Evolutionary conservation across 2,888 invertebrate genomes (phyloP).

Genomic region (Luperina nickerlii): DNA sequence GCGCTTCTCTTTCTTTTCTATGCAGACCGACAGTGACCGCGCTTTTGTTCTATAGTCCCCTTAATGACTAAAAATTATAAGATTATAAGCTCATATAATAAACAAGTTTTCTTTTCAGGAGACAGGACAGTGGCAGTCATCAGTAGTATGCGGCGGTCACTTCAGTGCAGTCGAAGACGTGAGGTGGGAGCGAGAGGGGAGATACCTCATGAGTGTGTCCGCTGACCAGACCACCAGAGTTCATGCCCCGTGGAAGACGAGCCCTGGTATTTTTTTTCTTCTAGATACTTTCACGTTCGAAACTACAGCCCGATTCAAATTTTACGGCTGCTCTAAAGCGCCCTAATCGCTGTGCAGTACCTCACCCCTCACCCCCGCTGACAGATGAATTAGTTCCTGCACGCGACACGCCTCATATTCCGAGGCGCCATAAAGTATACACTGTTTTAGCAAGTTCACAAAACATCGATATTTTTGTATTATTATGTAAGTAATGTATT

Average conservation of each 20-base stretch:
- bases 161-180: slow-evolving; percentile 95
- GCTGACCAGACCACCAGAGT: slow-evolving; percentile 97
- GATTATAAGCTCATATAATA: too few species aligned
- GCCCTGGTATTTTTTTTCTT: slow-evolving; percentile 69
- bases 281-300: neutral
- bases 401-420: too few species aligned
- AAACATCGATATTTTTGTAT: neutral
- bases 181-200: slow-evolving; percentile 94
- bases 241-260: slow-evolving; percentile 94
- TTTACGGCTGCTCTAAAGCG: too few species aligned
- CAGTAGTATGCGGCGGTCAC: slow-evolving; percentile 94
- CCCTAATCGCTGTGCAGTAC: too few species aligned
- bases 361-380: too few species aligned
- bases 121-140: slow-evolving; percentile 91
- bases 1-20: too few species aligned
- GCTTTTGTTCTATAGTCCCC: neutral
- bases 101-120: slow-evolving; percentile 64
- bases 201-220: slow-evolving; percentile 94
- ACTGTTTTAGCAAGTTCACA: neutral
- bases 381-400: too few species aligned
- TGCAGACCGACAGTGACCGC: too few species aligned
- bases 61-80: neutral
- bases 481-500: neutral
- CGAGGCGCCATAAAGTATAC: too few species aligned
- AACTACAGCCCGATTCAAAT: neutral